Evolutionary conservation across 2,797 vertebrate species (phyloP).

Genomic region (Anisognathus igniventris): DNA sequence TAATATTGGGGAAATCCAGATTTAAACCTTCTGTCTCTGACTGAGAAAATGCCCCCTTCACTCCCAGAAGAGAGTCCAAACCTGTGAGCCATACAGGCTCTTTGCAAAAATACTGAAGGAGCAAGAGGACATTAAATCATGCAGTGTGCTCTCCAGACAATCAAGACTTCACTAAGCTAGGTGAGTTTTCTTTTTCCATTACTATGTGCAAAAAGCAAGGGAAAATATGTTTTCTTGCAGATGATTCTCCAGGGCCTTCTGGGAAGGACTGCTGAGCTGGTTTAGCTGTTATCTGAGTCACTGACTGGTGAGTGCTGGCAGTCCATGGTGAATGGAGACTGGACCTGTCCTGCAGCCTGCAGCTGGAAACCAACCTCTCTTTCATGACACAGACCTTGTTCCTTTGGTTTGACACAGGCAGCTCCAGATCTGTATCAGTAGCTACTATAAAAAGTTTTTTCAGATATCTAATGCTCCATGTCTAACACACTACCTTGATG

Average conservation of each 20-base stretch:
- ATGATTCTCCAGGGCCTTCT: not conserved
- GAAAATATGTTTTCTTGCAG: not conserved
- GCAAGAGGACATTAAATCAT: not conserved
- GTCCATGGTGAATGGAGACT: accelerated
- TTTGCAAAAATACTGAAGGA: not conserved
- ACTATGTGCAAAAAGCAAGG: not conserved
- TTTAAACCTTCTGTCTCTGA: not conserved
- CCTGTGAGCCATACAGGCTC: not conserved
- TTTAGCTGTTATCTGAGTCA: not conserved
- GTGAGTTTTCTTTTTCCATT: not conserved
- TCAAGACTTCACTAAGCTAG: accelerated
- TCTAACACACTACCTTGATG: not conserved
- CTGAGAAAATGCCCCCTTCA: not conserved
- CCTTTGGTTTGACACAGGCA: not conserved
- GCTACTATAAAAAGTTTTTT: not conserved
- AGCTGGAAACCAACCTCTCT: not conserved
- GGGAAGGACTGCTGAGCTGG: not conserved
- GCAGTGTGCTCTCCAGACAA: not conserved
- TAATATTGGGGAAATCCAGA: not conserved
- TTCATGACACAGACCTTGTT: not conserved
- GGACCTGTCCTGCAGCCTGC: not conserved
- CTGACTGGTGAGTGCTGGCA: not conserved
- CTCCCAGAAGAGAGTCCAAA: not conserved
- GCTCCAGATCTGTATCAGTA: not conserved
- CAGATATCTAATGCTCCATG: not conserved